A percentile compares a stretch with the other conserved stretches of the same genome.
Conservation (phyloP, 2,113 vertebrate genomes). For the Cyanoderma ruficeps region DNA sequence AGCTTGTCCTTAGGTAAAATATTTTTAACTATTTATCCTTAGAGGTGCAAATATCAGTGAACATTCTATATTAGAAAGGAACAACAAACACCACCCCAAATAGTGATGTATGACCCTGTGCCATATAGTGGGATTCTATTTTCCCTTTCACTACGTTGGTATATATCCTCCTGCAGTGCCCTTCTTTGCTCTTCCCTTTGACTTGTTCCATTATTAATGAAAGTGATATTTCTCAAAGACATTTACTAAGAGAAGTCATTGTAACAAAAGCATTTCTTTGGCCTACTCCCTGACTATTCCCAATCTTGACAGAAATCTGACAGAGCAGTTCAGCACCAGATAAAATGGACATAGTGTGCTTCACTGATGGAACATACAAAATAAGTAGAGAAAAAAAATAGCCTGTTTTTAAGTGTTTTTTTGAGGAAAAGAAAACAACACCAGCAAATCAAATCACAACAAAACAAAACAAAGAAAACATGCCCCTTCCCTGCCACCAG, state of each 20-base stretch:
- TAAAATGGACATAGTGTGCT: not conserved
- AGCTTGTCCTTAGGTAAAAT: not conserved
- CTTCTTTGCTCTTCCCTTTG: not conserved
- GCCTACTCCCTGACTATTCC: not conserved
- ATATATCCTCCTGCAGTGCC: not conserved
- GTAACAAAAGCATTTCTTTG: not conserved
- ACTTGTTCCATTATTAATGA: not conserved
- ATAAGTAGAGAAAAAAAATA: not conserved
- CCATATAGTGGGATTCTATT: not conserved
- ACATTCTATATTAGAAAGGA: not conserved
- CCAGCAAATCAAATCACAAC: not conserved
- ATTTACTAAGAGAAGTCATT: not conserved
- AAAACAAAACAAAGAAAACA: not conserved
- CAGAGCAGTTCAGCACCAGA: not conserved
- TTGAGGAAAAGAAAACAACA: not conserved
- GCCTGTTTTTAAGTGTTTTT: not conserved
- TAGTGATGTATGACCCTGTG: not conserved
- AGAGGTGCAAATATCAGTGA: not conserved
- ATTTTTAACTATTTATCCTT: not conserved
- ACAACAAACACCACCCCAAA: not conserved
- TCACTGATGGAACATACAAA: not conserved
- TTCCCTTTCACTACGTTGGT: not conserved
- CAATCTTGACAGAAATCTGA: not conserved
- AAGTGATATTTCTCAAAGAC: not conserved
- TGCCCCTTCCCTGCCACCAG: fast-evolving